These are phyloP conservation scores for Synergus itoensis DNA, from an alignment of 2,888 invertebrate genomes.

Conservation along the genomic window DNA sequence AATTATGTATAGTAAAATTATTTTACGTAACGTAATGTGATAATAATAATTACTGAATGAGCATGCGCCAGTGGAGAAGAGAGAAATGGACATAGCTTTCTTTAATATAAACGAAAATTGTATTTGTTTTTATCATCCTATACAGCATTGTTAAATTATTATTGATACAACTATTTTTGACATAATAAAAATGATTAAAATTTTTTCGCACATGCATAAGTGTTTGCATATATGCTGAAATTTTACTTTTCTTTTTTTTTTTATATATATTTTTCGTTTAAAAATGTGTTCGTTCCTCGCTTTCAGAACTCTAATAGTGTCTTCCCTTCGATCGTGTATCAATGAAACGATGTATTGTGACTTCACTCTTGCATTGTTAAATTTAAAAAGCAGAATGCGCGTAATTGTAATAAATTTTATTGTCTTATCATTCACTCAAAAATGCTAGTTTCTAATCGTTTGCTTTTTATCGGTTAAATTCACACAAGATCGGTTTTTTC, in stretches of 20 bases:
- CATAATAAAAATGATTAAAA: slow-evolving; percentile 52
- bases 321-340: slow-evolving; percentile 37
- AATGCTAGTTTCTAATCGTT: slow-evolving; percentile 23
- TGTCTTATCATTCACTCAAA: slow-evolving; percentile 38
- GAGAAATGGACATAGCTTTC: slow-evolving; percentile 17
- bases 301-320: slow-evolving; percentile 34
- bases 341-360: slow-evolving; percentile 1
- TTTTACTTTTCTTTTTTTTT: slow-evolving; percentile 45
- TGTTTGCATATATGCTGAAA: slow-evolving; percentile 46
- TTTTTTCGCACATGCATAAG: slow-evolving; percentile 47
- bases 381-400: slow-evolving; percentile 46
- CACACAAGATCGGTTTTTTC: background rate
- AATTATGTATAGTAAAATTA: background rate
- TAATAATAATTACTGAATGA: background rate
- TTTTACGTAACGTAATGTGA: background rate
- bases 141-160: slow-evolving; percentile 54
- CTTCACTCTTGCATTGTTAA: slow-evolving; percentile 23
- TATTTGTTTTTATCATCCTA: slow-evolving; percentile 54
- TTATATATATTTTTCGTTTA: slow-evolving; percentile 52
- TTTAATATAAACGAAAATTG: slow-evolving; percentile 57
- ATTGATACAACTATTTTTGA: slow-evolving; percentile 55
- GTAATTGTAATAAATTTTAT: slow-evolving; percentile 47
- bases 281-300: slow-evolving; percentile 42
- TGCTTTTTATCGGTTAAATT: slow-evolving; percentile 7
- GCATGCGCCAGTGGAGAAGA: background rate